A percentile compares a stretch with the other conserved stretches of the same genome.
phyloP scores from a whole-genome alignment of 2,113 vertebrate genomes.

The Fulica atra region DNA sequence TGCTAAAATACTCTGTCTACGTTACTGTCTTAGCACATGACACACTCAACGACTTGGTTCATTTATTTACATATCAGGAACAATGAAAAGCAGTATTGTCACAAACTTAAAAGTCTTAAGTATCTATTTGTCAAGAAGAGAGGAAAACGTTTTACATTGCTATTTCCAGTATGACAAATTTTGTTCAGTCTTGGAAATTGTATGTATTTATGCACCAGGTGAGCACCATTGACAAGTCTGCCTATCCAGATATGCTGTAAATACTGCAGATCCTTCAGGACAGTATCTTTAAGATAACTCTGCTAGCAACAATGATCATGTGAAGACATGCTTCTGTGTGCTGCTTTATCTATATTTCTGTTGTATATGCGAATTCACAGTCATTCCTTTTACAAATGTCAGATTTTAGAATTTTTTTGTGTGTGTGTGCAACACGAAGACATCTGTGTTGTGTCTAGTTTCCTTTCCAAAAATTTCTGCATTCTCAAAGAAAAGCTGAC shows the following conservation, averaged over 20 bases:
- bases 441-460: background rate
- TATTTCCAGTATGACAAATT: background rate
- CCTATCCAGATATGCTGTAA: background rate
- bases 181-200: background rate
- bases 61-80: background rate
- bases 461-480: background rate
- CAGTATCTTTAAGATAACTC: background rate
- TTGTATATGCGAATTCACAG: background rate
- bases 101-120: background rate
- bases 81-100: background rate
- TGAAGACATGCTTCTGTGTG: background rate
- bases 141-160: background rate
- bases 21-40: background rate
- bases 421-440: background rate
- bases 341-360: background rate
- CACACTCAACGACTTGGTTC: background rate
- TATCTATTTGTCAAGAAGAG: background rate
- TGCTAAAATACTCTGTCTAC: background rate
- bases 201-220: background rate
- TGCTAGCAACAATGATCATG: background rate
- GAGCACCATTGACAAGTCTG: background rate
- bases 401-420: background rate
- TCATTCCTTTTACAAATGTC: background rate
- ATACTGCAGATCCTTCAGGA: background rate
- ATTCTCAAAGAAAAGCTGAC: background rate